Evolutionary conservation across 2,113 vertebrate species (phyloP), one percentile per base, ranked within the genome.

Genomic region (Mobula hypostoma): DNA sequence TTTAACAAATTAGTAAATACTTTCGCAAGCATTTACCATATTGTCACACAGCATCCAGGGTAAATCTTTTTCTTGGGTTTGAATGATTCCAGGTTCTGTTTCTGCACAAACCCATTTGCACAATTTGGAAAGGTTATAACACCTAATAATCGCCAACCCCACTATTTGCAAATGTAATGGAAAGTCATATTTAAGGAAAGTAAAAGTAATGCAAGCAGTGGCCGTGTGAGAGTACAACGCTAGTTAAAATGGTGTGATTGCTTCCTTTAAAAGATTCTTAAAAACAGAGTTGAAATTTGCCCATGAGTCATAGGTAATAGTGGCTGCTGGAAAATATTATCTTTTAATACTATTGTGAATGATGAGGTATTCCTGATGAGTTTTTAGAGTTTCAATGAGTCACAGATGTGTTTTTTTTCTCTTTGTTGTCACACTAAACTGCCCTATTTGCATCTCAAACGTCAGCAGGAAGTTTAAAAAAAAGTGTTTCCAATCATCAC

Each of bases 301-400:
- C 70, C 48, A 93, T 93, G 91, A 93, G 91, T 93, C 70, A 93
- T 74, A 93, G 70, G 40, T 93, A 93, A 93, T 93, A 56, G 68
- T 56, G 72, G 11, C 91, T 93, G 91, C 91, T 93, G 91, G 91
- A 56, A 93, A 93, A 93, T 93, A 93, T 93, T 93, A 76, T 93
- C 70, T 72, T 93, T 93, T 76, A 93, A 74, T 93, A 93, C 70
- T 93, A 74, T 93, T 93, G 91, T 93, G 91, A 93, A 76, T 74
- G 68, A 93, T 40, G 70, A 74, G 68, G 70, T 93, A 48, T 27
- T 36, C 91, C 40, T 72, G 70, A 93, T 74, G 91, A 74, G 68
- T 93, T 93, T 93, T 93, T 93, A 93, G 48, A 56, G 91, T 27
- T 74, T 93, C 91, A 93, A 93, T 74, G 91, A 93, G 68, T 76